Evolutionary conservation across 2,888 invertebrate genomes (phyloP), one percentile per base, ranked within the genome.

Genomic region (Meteorus cinctellus): DNA sequence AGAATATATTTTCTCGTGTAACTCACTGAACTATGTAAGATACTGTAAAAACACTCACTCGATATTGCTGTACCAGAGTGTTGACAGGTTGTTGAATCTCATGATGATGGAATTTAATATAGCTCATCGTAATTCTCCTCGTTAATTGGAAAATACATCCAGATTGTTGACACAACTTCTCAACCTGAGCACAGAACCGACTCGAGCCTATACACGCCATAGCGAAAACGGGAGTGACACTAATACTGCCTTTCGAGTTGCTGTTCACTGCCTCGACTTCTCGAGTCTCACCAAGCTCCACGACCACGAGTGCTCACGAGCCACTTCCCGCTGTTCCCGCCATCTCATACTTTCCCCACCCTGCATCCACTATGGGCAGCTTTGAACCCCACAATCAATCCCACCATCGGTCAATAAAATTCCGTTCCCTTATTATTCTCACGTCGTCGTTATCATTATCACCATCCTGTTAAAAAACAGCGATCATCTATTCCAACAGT

Each of bases 141-240:
- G 93, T 92, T 91, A 93, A 90, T 87, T 91, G 91, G 86, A 90
- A 92, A 83, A 88, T 86, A 84, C 87, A 92, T 92, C 94, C 93
- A 90, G 94, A 94, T 92, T 94, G 76, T 48, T 72, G 94, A 93
- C 94, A 95, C 94, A 95, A 91, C 93, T 94, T 94, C 92, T 94
- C 94, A 90, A 94, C 94, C 91, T 94, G 94, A 92, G 93, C 94
- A 94, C 94, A 95, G 91, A 95, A 92, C 92, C 94, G 93, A 92
- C 94, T 93, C 92, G 94, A 93, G 92, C 94, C 94, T 93, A 94
- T 92, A 93, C 94, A 94, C 93, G 95, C 95, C 95, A 95, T 95
- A 92, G 93, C 93, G 92, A 92, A 92, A 92, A 94, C 93, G 92
- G 93, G 92, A 93, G 92, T 93, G 92, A 92, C 91, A 90, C 81